Percentiles rank a stretch among this genome's conserved stretches.
phyloP scores from a whole-genome alignment of 2,113 vertebrate genomes.

The Callipepla californica region DNA sequence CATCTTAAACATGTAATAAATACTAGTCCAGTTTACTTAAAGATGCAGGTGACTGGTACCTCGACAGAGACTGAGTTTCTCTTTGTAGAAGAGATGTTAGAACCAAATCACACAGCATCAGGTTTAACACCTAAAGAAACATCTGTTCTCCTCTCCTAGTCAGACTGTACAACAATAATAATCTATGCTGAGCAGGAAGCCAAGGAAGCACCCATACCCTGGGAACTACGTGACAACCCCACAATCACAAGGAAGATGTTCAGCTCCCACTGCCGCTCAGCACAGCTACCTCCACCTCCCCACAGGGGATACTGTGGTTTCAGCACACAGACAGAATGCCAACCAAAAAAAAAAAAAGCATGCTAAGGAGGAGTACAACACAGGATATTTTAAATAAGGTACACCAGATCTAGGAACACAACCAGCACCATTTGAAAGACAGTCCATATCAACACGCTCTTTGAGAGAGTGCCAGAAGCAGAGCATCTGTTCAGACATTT shows the following conservation, averaged over 20 bases:
- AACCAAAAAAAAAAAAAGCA: not conserved
- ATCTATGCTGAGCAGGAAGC: not conserved
- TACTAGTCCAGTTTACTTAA: not conserved
- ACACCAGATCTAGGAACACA: not conserved
- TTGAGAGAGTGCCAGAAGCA: not conserved
- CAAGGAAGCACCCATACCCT: not conserved
- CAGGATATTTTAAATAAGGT: not conserved
- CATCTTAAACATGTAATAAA: not conserved
- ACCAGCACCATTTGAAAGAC: not conserved
- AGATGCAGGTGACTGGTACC: not conserved
- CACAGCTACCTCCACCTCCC: not conserved
- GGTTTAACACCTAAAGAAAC: not conserved
- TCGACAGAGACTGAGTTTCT: not conserved
- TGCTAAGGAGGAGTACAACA: not conserved
- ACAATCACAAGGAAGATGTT: not conserved
- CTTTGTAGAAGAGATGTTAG: not conserved
- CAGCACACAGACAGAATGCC: not conserved
- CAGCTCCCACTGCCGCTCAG: not conserved
- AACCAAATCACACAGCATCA: not conserved
- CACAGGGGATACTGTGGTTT: accelerated
- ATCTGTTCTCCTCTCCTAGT: not conserved
- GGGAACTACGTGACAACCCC: not conserved
- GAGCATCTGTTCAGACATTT: not conserved
- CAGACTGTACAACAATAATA: not conserved
- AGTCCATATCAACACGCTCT: not conserved